Base-by-base conservation (phyloP, 2,797 vertebrate genomes). In the Remorina albescens region DNA sequence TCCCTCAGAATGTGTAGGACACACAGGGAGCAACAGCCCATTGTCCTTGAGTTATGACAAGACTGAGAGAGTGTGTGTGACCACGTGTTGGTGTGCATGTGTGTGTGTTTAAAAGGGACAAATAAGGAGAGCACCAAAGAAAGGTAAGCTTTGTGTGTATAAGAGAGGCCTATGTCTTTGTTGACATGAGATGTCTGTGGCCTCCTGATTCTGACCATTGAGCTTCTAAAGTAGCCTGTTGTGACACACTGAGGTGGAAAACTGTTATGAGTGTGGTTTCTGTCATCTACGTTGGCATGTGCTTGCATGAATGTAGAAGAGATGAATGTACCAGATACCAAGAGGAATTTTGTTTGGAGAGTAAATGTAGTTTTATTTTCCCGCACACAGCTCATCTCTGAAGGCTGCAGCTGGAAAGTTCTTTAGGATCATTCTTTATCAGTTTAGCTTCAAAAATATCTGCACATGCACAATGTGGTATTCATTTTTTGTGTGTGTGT, bases 1-100 rank as follows among this genome's bases (percentile, higher is more conserved):
- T 91, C 90, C 90, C 37, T 55, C 56, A 89, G 85, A 90, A 91
- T 92, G 89, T 90, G 88, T 50, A 87, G 80, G 64, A 85, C 57
- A 74, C 67, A 84, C 80, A 67, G 26, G 3, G 57, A 57, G 68
- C 80, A 66, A 21, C 55, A 28, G 36, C 41, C 44, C 41, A 62
- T 87, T 89, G 81, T 90, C 34, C 41, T 49, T 0, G 2, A 85
- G 87, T 83, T 88, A 68, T 88, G 56, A 76, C 62, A 80, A 54
- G 21, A 2, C n/a, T 32, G 5, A 46, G 28, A 67, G 83, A 60
- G 83, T 82, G 72, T 61, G 57, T 47, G 12, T 11, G 44, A 49
- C 12, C 30, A 36, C 36, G 21, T 39, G 10, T 44, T 18, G 12
- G 19, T 37, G 63, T 36, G 54, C 21, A 19, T 50, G 63, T 49